A percentile compares a stretch with the other conserved stretches of the same genome.
These are phyloP conservation scores for Lutraria rhynchaena DNA, from an alignment of 1,140 invertebrate species.

Conservation along the genomic window DNA sequence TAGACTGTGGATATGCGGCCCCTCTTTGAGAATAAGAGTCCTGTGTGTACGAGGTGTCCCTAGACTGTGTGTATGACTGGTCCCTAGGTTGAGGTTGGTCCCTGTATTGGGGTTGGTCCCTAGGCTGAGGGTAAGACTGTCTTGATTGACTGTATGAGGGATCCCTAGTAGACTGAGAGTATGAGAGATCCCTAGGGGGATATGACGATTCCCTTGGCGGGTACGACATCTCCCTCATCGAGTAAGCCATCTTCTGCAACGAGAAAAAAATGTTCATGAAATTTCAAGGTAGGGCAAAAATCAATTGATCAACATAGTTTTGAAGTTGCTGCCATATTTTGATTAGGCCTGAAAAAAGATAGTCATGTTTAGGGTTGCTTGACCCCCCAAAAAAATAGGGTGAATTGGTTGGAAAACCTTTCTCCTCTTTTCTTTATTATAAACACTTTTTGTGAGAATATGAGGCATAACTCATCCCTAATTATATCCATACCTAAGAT, in stretches of 20 bases:
- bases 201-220: neutral
- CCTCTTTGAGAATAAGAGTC: neutral
- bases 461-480: too few species aligned
- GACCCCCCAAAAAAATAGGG: too few species aligned
- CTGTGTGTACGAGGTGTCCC: slow-evolving; percentile 4
- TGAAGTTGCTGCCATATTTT: too few species aligned
- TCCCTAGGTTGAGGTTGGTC: slow-evolving; percentile 6
- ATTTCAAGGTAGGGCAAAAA: too few species aligned
- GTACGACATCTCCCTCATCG: slow-evolving; percentile 17
- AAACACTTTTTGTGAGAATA: too few species aligned
- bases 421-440: too few species aligned
- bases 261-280: too few species aligned
- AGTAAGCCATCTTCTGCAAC: slow-evolving; percentile 7
- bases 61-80: slow-evolving; percentile 13
- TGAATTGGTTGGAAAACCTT: too few species aligned
- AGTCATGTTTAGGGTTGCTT: too few species aligned
- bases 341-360: too few species aligned
- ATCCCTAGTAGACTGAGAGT: slow-evolving; percentile 8
- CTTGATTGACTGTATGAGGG: neutral
- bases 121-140: neutral
- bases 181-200: slow-evolving; percentile 2
- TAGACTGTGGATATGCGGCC: neutral
- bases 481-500: too few species aligned
- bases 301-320: too few species aligned
- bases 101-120: neutral